These are phyloP conservation scores for Aquatica leii DNA, from an alignment of 2,888 invertebrate genomes.

Conservation along the genomic window DNA sequence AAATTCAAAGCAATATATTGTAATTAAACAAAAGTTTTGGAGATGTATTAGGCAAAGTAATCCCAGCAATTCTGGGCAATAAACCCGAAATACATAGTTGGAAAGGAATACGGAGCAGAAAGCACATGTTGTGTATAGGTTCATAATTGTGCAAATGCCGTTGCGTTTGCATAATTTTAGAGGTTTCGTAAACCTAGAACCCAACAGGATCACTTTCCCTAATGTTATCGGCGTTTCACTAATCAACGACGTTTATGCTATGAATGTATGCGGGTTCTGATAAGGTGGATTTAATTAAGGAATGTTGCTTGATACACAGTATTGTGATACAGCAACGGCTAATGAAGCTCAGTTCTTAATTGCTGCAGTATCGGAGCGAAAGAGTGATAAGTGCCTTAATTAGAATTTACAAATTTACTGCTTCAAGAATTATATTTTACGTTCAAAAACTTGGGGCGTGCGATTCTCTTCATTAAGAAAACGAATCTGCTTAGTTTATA, in stretches of 20 bases:
- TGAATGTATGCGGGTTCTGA: slow-evolving; percentile 38
- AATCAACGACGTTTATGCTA: slow-evolving; percentile 38
- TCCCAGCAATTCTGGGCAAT: slow-evolving; percentile 26
- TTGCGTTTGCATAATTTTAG: slow-evolving; percentile 34
- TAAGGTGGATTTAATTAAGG: slow-evolving; percentile 41
- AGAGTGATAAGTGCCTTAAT: slow-evolving; percentile 40
- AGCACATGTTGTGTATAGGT: slow-evolving; percentile 30
- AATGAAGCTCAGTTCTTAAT: slow-evolving; percentile 39
- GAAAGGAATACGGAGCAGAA: slow-evolving; percentile 13
- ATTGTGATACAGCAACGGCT: slow-evolving; percentile 38
- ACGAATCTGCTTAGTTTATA: slow-evolving; percentile 29
- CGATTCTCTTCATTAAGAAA: slow-evolving; percentile 30
- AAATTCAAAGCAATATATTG: slow-evolving; percentile 16
- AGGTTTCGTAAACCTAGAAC: slow-evolving; percentile 28
- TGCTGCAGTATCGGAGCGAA: slow-evolving; percentile 35
- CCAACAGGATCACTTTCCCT: slow-evolving; percentile 35
- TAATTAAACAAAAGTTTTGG: slow-evolving; percentile 27
- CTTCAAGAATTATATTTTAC: slow-evolving; percentile 34
- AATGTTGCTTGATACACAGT: slow-evolving; percentile 37
- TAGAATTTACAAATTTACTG: slow-evolving; percentile 40
- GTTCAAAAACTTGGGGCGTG: slow-evolving; percentile 27
- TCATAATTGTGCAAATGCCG: slow-evolving; percentile 32
- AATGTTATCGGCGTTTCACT: slow-evolving; percentile 37
- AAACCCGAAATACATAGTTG: slow-evolving; percentile 21
- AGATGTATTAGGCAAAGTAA: slow-evolving; percentile 30